phyloP scores from a whole-genome alignment of 1,140 invertebrate genomes.

The Myzus persicae region DNA sequence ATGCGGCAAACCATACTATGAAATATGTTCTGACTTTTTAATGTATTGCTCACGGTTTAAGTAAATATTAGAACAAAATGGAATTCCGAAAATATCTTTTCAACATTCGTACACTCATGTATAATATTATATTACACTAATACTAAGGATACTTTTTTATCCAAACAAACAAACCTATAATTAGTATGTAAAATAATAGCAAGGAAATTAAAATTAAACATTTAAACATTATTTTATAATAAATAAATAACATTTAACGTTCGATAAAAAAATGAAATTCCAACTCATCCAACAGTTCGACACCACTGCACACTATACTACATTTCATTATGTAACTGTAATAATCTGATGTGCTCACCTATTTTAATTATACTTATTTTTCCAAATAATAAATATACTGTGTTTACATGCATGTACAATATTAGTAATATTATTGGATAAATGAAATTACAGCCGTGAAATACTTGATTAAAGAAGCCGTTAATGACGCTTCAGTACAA shows the following conservation, averaged over 20 bases:
- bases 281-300: background rate
- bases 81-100: background rate
- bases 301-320: background rate
- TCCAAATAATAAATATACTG: background rate
- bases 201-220: background rate
- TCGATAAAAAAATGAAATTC: background rate
- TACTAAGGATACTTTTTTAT: background rate
- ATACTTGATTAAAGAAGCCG: background rate
- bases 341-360: background rate
- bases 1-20: background rate
- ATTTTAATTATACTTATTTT: background rate
- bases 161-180: background rate
- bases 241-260: background rate
- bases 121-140: background rate
- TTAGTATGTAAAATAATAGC: background rate
- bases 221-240: background rate
- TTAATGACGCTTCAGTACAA: background rate
- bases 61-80: background rate
- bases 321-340: background rate
- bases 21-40: constrained; percentile 20
- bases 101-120: background rate
- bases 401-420: background rate
- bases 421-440: background rate
- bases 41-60: background rate
- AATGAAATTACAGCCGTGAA: background rate